Conservation (phyloP, 2,888 invertebrate species). For the Hypomecis punctinalis region DNA sequence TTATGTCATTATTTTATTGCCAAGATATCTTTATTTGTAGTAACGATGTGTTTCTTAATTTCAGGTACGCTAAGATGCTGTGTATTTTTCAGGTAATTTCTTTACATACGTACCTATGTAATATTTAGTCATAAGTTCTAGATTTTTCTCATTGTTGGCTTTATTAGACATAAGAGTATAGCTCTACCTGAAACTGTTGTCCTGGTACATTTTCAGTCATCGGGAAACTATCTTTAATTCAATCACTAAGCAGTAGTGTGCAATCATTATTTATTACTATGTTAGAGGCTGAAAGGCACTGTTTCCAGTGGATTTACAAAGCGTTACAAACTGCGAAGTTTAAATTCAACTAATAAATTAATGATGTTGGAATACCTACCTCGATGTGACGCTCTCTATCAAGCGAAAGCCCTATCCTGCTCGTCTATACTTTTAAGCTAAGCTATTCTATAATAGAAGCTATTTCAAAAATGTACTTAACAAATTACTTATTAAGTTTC, state of each 20-base stretch:
- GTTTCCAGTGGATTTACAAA: neutral
- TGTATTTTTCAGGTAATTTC: conserved; percentile 71
- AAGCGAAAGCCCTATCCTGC: neutral
- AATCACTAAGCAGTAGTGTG: neutral
- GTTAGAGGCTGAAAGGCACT: neutral
- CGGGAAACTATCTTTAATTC: too few relatives aligned
- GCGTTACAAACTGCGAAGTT: too few relatives aligned
- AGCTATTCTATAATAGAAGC: too few relatives aligned
- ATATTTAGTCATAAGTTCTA: conserved; percentile 16
- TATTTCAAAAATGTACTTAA: too few relatives aligned
- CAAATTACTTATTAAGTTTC: too few relatives aligned
- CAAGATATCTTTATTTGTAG: conserved; percentile 46
- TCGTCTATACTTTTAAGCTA: too few relatives aligned
- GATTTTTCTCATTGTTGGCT: conserved; percentile 22
- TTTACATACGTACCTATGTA: conserved; percentile 38
- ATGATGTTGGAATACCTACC: neutral
- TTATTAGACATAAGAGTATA: neutral
- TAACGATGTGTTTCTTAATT: conserved; percentile 50
- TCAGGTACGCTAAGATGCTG: conserved; percentile 77
- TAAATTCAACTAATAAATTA: too few relatives aligned
- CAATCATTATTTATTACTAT: neutral
- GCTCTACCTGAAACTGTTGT: neutral
- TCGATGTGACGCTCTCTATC: neutral
- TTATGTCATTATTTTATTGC: conserved; percentile 59
- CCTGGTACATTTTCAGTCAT: neutral